These are phyloP conservation scores for Calvadosia cruxmelitensis DNA, from an alignment of 30 jellyfish, hydroid and myxozoan species.

Conservation along the genomic window DNA sequence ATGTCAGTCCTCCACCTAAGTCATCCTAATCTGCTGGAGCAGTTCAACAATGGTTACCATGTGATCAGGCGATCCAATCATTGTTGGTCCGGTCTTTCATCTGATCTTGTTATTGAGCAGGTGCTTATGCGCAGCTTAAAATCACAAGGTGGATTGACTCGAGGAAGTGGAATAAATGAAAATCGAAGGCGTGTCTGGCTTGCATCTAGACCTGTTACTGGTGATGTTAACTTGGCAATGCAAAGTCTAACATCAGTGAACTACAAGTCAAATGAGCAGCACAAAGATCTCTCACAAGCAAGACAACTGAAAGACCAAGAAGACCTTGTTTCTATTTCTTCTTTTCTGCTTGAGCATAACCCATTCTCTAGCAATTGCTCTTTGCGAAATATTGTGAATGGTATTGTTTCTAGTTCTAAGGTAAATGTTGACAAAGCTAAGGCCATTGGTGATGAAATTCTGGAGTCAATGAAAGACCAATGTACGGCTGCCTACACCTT, in stretches of 20 bases:
- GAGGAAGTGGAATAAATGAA: slow-evolving; percentile 29
- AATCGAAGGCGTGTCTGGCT: slow-evolving; percentile 17
- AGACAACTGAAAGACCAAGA: slow-evolving; percentile 13
- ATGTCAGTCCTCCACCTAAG: neutral
- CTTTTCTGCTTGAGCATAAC: slow-evolving; percentile 4
- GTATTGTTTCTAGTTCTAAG: slow-evolving; percentile 8
- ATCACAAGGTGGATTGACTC: slow-evolving; percentile 18
- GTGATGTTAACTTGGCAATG: slow-evolving; percentile 21
- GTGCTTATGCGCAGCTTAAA: slow-evolving; percentile 28
- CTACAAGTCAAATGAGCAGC: slow-evolving; percentile 32
- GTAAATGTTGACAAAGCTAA: slow-evolving; percentile 17
- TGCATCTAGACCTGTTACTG: slow-evolving; percentile 19
- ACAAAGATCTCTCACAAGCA: slow-evolving; percentile 23
- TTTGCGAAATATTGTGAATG: slow-evolving; percentile 19
- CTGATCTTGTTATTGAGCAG: slow-evolving; percentile 41
- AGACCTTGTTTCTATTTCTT: slow-evolving; percentile 5
- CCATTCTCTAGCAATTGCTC: slow-evolving; percentile 16
- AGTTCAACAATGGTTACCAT: neutral
- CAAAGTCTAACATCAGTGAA: slow-evolving; percentile 11
- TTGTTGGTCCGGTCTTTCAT: slow-evolving; percentile 40
- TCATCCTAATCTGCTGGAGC: neutral
- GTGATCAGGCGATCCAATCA: neutral
- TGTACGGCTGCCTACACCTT: slow-evolving; percentile 12
- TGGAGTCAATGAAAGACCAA: slow-evolving; percentile 2
- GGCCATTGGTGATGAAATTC: neutral